Evolutionary conservation across 2,888 invertebrate genomes (phyloP).

Genomic region (Phortica okadai): DNA sequence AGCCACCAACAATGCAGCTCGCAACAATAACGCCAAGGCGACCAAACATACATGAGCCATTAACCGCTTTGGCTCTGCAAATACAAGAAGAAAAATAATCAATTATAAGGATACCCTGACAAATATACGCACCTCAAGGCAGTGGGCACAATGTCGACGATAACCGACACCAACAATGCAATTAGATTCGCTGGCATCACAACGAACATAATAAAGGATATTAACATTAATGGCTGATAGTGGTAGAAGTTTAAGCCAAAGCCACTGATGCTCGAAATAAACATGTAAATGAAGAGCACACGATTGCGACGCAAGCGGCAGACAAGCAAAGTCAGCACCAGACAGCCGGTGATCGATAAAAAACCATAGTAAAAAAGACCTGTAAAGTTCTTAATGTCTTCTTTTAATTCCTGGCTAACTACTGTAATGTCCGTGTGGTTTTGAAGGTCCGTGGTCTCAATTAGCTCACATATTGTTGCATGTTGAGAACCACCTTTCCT

Average conservation of each 20-base stretch:
- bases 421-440: background rate
- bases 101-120: background rate
- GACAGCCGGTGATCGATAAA: background rate
- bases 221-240: background rate
- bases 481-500: background rate
- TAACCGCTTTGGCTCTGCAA: conserved; percentile 44
- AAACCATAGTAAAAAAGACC: background rate
- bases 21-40: conserved; percentile 34
- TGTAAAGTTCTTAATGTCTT: no score
- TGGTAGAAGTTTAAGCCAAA: conserved; percentile 39
- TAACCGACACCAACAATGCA: conserved; percentile 16
- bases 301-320: conserved; percentile 6
- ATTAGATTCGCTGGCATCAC: conserved; percentile 15
- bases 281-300: conserved; percentile 7
- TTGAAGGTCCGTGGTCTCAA: background rate
- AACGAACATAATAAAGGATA: background rate
- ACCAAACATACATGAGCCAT: conserved; percentile 24
- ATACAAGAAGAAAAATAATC: background rate
- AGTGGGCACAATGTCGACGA: conserved; percentile 51
- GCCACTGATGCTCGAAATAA: background rate
- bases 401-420: no score
- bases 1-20: conserved; percentile 38
- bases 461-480: background rate
- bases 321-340: conserved; percentile 13
- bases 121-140: conserved; percentile 46